A percentile compares a stretch with the other conserved stretches of the same genome.
phyloP scores from a whole-genome alignment of 2,113 vertebrate species.

The Empidonax traillii region DNA sequence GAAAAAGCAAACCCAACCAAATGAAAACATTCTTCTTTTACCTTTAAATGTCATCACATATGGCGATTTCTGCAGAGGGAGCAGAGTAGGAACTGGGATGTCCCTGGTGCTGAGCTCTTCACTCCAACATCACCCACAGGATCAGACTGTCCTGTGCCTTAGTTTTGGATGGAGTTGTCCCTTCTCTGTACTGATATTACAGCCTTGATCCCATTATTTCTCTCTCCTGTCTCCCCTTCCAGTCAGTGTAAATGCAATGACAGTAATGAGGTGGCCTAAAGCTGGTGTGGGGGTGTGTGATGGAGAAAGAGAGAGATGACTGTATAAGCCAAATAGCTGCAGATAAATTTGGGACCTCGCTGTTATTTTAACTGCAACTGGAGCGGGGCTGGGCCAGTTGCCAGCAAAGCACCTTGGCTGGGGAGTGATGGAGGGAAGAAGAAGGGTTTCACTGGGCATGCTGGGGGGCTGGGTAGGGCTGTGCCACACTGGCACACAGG shows the following conservation, averaged over 20 bases:
- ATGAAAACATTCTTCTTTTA: not conserved
- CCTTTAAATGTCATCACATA: not conserved
- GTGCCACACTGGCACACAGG: not conserved
- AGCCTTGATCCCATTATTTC: not conserved
- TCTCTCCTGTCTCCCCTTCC: not conserved
- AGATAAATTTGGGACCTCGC: not conserved
- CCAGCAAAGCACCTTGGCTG: not conserved
- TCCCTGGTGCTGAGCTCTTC: not conserved
- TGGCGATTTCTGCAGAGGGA: not conserved
- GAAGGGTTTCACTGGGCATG: not conserved
- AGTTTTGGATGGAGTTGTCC: not conserved
- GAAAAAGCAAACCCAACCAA: not conserved
- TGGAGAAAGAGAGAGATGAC: not conserved
- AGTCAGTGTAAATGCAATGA: not conserved
- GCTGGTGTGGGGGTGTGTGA: not conserved
- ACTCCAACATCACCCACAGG: fast-evolving
- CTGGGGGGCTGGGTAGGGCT: not conserved
- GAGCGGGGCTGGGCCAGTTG: not conserved
- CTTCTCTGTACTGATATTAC: not conserved
- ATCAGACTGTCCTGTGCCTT: not conserved
- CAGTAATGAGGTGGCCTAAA: not conserved
- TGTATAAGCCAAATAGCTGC: not conserved
- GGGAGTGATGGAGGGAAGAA: not conserved
- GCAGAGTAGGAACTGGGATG: not conserved
- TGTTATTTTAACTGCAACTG: not conserved